Evolutionary conservation across 1,140 invertebrate species (phyloP), one percentile per base, ranked within the genome.

Genomic region (Arion vulgaris): DNA sequence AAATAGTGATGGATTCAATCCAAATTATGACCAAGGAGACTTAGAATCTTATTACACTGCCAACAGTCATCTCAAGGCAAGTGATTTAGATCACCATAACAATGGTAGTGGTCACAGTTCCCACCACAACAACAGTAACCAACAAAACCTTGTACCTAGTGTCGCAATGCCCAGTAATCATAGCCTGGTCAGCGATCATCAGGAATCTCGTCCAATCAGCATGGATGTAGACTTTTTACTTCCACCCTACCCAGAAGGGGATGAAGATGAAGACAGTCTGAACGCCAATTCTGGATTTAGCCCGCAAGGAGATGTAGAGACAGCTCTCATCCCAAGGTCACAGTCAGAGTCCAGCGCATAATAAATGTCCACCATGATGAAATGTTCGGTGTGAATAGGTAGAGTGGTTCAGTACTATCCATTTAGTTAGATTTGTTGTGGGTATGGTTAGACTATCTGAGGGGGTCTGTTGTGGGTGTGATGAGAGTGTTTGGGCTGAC

Each of bases 141-240:
- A 15, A 39, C 71, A 39, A 19, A 73, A 45, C 71, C 15, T n/a
- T 45, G 19, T 41, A n/a, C 36, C 71, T 26, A n/a, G 11, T 45
- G 5, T 34, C 39, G 28, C 51, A 36, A 28, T 81, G 15, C 38
- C 69, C 36, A 53, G 28, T 36, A 53, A 51, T 15, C 57, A 73
- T 81, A 74, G 57, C 45, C 15, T 73, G 23, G 32, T 53, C 36
- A 81, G 49, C 45, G 71, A 81, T 13, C 32, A 57, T 51, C 45
- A 81, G 32, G 36, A 32, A 15, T 62, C 80, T 36, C 39, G 80
- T 32, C 80, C 80, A 53, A 49, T 81, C 7, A 81, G 80, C 41
- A 80, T 62, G 76, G 84, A 82, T 57, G 84, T 53, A 39, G 84
- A 85, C 4, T 80, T 75, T 77, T 34, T 82, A 23, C 38, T 85